phyloP scores from a whole-genome alignment of 1,140 invertebrate species.

The Lordiphosa collinella region DNA sequence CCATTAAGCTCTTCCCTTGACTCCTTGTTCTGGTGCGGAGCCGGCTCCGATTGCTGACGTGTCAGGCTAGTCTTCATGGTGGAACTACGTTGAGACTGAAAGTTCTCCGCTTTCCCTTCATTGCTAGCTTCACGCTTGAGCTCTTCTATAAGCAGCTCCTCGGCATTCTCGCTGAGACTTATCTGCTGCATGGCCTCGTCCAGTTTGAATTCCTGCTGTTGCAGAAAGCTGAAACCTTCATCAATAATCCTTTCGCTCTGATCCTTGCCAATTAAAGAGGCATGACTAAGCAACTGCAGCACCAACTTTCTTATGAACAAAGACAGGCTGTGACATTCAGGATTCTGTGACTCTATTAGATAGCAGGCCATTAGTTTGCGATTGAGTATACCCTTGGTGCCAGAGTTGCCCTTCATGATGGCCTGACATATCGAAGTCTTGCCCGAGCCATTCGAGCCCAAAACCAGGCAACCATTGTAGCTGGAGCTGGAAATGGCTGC shows the following conservation, averaged over 20 bases:
- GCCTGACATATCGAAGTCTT: constrained; percentile 88
- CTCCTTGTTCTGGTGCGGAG: constrained; percentile 21
- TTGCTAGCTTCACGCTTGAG: constrained; percentile 57
- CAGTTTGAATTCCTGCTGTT: constrained; percentile 72
- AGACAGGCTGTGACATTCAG: constrained; percentile 84
- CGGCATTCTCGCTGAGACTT: constrained; percentile 67
- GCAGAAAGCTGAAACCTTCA: constrained; percentile 71
- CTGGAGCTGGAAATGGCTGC: constrained; percentile 68
- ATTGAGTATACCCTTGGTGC: constrained; percentile 82
- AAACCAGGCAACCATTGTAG: constrained; percentile 74
- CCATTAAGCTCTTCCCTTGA: constrained; percentile 22
- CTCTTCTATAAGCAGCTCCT: constrained; percentile 74
- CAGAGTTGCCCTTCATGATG: constrained; percentile 78
- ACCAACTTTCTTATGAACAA: constrained; percentile 92
- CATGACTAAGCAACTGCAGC: constrained; percentile 87
- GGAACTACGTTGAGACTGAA: constrained; percentile 60
- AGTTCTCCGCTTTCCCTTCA: constrained; percentile 56
- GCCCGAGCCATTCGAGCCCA: constrained; percentile 86
- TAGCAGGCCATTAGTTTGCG: constrained; percentile 89
- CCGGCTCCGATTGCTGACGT: constrained; percentile 73
- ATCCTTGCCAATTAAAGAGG: constrained; percentile 78
- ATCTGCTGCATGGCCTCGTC: constrained; percentile 77
- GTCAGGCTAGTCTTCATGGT: constrained; percentile 55
- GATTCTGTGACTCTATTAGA: constrained; percentile 84
- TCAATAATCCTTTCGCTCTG: constrained; percentile 70